Base-by-base conservation (phyloP, 2,113 vertebrate species). In the Ranitomeya variabilis region DNA sequence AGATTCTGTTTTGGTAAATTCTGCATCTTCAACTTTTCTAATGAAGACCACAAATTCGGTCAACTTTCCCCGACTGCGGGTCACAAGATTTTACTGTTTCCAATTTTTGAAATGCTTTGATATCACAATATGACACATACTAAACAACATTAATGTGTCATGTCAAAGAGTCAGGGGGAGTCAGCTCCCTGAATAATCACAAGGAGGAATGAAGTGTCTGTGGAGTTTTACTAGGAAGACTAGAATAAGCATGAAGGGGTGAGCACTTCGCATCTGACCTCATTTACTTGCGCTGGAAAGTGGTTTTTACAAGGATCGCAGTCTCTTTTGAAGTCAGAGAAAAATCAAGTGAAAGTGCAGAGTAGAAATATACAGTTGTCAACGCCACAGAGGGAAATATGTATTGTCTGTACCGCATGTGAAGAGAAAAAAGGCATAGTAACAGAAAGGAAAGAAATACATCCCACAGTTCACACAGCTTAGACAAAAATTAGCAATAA, bases 251-350 rank as follows among this genome's bases (percentile, higher is more conserved):
- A 83, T 55, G 67, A 88, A 60, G n/a, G 23, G 23, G 86, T 57
- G 31, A 80, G 60, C 54, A n/a, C 60, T 23, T 31, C 11, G 37
- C 23, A 81, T 88, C 71, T 88, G 87, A 88, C 69, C 80, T 55
- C 80, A 66, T 67, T 78, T 71, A 55, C n/a, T 69, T 83, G 84
- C 31, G 84, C 87, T 83, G 80, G 77, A 77, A 88, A 83, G 74
- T 66, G 57, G 59, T 71, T 88, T 83, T 76, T 88, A 77, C 54
- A 83, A 45, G 52, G 79, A 88, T 84, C 78, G 84, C n/a, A 54
- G 13, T 76, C 59, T 66, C 80, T 88, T 76, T 87, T 87, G 87
- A 88, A 83, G 80, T 83, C 55, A 74, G 16, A 84, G 82, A 4
- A 16, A 71, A 62, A 18, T 15, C 15, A 10, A 31, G 55, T 7